Conservation (phyloP, 2,797 vertebrate genomes). For the Cephalopachus bancanus region DNA sequence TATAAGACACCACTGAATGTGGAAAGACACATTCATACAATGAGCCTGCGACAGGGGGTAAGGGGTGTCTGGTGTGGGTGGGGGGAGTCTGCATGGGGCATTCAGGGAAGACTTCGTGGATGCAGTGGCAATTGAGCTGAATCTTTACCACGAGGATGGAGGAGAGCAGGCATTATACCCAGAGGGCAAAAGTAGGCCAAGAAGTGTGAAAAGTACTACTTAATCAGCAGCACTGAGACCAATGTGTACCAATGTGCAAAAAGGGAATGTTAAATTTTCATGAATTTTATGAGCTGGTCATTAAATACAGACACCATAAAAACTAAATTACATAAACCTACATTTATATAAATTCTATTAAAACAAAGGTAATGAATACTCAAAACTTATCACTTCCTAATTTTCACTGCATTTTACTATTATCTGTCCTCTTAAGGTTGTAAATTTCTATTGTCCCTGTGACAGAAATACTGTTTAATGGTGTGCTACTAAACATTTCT, state of each 20-base stretch:
- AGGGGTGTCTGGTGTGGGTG: too few relatives aligned
- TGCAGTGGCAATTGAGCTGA: neutral
- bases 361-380: neutral
- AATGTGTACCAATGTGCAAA: neutral
- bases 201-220: neutral
- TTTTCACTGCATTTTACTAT: neutral
- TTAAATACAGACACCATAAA: neutral
- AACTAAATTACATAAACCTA: neutral
- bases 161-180: neutral
- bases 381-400: neutral
- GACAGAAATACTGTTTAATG: neutral
- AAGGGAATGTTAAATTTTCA: neutral
- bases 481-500: accelerated
- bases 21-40: neutral
- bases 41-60: too few relatives aligned
- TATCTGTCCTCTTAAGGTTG: neutral
- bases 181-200: neutral
- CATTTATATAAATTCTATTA: neutral
- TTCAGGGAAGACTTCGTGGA: neutral
- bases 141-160: neutral
- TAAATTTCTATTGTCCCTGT: neutral
- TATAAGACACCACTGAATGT: neutral
- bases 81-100: neutral
- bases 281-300: neutral
- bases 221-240: neutral